These are phyloP conservation scores for Eristalis arbustorum DNA, from an alignment of 2,888 invertebrate species.

Conservation along the genomic window DNA sequence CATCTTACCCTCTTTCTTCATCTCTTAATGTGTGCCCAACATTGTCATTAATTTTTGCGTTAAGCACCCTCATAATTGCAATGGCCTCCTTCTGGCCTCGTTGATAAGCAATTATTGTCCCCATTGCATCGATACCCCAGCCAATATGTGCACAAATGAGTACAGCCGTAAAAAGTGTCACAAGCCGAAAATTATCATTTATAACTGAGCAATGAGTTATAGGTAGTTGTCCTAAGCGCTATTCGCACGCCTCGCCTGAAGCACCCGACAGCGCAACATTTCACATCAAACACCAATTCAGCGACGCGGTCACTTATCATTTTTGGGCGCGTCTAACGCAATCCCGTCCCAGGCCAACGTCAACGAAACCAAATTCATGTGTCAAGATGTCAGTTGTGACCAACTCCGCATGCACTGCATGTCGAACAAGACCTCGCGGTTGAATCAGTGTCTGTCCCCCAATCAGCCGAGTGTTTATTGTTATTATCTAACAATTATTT, in stretches of 20 bases:
- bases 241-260: neutral
- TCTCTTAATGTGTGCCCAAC: too few species aligned
- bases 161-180: neutral
- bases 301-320: neutral
- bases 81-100: neutral
- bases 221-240: neutral
- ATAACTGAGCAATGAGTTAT: neutral
- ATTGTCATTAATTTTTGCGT: too few species aligned
- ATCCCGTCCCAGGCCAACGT: neutral
- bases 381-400: conserved; percentile 20
- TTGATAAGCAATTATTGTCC: neutral
- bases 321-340: neutral
- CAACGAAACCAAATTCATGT: conserved; percentile 11
- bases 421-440: neutral
- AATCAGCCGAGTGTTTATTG: conserved; percentile 12
- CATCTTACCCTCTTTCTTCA: too few species aligned
- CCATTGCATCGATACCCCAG: neutral
- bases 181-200: neutral
- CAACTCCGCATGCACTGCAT: conserved; percentile 30
- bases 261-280: neutral
- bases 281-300: neutral
- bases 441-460: conserved; percentile 13
- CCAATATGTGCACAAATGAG: neutral
- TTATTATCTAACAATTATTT: conserved; percentile 48
- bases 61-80: too few species aligned